These are phyloP conservation scores for Xylota segnis DNA, from an alignment of 2,888 invertebrate genomes.

Conservation along the genomic window DNA sequence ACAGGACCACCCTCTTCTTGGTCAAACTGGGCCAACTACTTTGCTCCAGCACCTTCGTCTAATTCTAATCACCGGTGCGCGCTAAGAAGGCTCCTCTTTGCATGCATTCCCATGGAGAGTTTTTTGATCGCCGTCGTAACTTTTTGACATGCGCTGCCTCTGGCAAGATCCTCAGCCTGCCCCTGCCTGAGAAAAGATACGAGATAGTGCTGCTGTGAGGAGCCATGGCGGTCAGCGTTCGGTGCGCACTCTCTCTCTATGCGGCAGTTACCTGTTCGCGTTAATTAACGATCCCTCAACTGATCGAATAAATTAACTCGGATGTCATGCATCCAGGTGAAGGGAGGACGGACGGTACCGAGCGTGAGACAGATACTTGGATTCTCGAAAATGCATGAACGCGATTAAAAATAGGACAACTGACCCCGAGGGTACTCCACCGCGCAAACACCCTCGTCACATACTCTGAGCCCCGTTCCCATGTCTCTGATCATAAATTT, in stretches of 20 bases:
- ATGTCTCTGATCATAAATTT: constrained; percentile 69
- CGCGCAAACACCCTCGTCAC: not conserved
- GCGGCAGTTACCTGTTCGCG: constrained; percentile 76
- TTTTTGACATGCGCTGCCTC: constrained; percentile 63
- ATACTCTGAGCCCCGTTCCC: not conserved
- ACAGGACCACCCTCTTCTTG: constrained; percentile 70
- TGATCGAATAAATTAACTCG: constrained; percentile 78
- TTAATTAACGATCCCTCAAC: constrained; percentile 78
- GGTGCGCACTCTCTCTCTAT: constrained; percentile 53
- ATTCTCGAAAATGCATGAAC: constrained; percentile 41
- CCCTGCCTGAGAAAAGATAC: constrained; percentile 57
- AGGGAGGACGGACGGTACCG: not conserved
- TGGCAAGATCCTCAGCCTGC: constrained; percentile 52
- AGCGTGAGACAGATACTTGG: constrained; percentile 66
- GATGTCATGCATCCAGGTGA: constrained; percentile 63
- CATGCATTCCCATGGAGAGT: constrained; percentile 50
- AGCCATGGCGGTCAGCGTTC: not conserved
- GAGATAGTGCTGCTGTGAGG: constrained; percentile 40
- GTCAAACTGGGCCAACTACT: constrained; percentile 68
- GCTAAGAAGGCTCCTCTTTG: constrained; percentile 18
- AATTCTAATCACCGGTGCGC: constrained; percentile 58
- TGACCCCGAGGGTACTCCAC: constrained; percentile 53
- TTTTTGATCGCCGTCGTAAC: constrained; percentile 67
- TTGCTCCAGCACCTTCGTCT: constrained; percentile 67
- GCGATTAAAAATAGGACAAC: constrained; percentile 74